A percentile compares a stretch with the other conserved stretches of the same genome.
Evolutionary conservation across 2,888 invertebrate species (phyloP).

Genomic region (Uloborus plumipes): DNA sequence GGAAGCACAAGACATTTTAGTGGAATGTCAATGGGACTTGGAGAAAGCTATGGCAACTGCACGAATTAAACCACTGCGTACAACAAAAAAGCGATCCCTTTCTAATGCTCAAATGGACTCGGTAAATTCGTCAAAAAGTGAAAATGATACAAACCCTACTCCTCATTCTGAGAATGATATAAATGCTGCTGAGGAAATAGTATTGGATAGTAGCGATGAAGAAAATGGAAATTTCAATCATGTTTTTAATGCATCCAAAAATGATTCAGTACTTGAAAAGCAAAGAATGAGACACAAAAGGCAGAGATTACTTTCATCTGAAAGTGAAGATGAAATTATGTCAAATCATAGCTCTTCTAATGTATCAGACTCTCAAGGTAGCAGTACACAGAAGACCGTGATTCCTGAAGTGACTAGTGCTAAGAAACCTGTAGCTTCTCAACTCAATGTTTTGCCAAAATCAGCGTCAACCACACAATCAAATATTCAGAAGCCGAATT

Average conservation of each 20-base stretch:
- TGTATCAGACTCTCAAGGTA: too few species aligned
- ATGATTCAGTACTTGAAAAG: too few species aligned
- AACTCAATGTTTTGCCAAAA: neutral
- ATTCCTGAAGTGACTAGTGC: too few species aligned
- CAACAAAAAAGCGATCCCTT: conserved; percentile 30
- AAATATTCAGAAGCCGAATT: too few species aligned
- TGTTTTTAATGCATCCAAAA: too few species aligned
- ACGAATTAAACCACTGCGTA: conserved; percentile 17
- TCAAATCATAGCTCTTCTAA: neutral
- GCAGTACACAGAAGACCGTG: neutral
- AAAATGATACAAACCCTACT: neutral
- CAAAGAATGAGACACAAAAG: too few species aligned
- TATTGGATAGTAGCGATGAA: conserved; percentile 56
- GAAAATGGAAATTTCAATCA: neutral
- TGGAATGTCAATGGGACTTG: conserved; percentile 72
- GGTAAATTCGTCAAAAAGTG: neutral
- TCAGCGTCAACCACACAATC: neutral
- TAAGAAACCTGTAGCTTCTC: neutral
- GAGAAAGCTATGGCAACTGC: conserved; percentile 68
- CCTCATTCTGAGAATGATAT: neutral
- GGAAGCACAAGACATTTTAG: conserved; percentile 73
- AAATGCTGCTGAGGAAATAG: conserved; percentile 52
- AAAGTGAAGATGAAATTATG: conserved; percentile 23
- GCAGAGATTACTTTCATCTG: conserved; percentile 27
- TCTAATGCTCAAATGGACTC: neutral